phyloP scores from a whole-genome alignment of 2,797 vertebrate genomes.

The Nothura maculosa region DNA sequence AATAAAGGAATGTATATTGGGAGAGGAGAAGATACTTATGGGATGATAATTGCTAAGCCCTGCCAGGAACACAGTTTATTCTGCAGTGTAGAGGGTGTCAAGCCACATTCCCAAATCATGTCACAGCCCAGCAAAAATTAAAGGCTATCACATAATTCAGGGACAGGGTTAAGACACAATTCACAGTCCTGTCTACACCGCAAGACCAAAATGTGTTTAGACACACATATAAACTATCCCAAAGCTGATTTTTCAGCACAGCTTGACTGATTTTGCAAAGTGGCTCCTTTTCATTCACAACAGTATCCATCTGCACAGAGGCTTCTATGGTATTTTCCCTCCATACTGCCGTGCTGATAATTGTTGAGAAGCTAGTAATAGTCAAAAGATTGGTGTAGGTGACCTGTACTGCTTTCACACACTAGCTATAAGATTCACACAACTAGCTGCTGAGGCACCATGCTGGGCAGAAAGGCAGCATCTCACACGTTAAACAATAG shows the following conservation, averaged over 20 bases:
- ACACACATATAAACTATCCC: background rate
- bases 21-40: background rate
- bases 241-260: background rate
- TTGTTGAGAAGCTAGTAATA: background rate
- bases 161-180: constrained; percentile 13
- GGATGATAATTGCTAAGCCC: background rate
- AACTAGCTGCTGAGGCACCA: background rate
- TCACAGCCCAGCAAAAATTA: background rate
- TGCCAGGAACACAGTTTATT: background rate
- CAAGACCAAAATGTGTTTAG: background rate
- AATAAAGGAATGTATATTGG: background rate
- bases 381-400: background rate
- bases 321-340: background rate
- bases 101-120: constrained; percentile 33
- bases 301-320: background rate
- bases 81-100: background rate
- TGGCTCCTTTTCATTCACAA: background rate
- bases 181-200: background rate
- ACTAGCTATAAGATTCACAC: rapidly evolving
- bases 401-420: background rate
- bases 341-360: background rate
- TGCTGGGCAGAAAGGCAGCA: background rate
- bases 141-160: constrained; percentile 36
- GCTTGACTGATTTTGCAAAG: background rate
- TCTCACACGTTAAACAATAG: background rate